Evolutionary conservation across 2,113 vertebrate genomes (phyloP).

Genomic region (Pelecanoides urinatrix): DNA sequence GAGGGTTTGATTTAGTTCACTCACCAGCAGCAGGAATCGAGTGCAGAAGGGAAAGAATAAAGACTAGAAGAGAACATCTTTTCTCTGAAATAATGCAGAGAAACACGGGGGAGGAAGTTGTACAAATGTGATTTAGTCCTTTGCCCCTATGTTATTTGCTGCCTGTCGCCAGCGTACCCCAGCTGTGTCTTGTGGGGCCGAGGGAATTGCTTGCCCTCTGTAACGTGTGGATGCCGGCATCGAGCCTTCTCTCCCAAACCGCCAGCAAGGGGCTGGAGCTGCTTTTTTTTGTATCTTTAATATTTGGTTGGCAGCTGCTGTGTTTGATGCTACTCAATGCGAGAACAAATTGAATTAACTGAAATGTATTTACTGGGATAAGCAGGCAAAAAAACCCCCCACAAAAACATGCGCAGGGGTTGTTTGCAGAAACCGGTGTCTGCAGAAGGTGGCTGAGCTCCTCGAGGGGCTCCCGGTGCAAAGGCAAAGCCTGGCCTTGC

Average conservation of each 20-base stretch:
- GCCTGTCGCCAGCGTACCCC: rapidly evolving
- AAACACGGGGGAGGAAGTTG: neutral
- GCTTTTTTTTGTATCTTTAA: neutral
- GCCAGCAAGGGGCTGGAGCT: neutral
- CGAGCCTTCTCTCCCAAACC: neutral
- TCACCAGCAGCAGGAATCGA: neutral
- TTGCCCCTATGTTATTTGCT: neutral
- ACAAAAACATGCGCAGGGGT: neutral
- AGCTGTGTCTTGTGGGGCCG: neutral
- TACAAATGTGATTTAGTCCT: neutral
- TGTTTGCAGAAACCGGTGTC: neutral
- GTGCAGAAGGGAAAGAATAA: neutral
- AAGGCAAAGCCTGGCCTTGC: neutral
- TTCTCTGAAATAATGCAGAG: conserved; percentile 6
- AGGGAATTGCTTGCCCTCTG: neutral
- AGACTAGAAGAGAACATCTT: neutral
- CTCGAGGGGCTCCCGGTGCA: neutral
- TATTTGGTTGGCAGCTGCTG: conserved; percentile 16
- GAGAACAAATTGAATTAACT: conserved; percentile 48
- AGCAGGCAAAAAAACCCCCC: neutral
- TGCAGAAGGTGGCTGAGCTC: neutral
- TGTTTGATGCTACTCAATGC: neutral
- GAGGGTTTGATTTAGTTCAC: neutral
- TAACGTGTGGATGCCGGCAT: rapidly evolving
- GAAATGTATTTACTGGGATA: conserved; percentile 13